Conservation (phyloP, 2,888 invertebrate species). For the Callinectes sapidus region DNA sequence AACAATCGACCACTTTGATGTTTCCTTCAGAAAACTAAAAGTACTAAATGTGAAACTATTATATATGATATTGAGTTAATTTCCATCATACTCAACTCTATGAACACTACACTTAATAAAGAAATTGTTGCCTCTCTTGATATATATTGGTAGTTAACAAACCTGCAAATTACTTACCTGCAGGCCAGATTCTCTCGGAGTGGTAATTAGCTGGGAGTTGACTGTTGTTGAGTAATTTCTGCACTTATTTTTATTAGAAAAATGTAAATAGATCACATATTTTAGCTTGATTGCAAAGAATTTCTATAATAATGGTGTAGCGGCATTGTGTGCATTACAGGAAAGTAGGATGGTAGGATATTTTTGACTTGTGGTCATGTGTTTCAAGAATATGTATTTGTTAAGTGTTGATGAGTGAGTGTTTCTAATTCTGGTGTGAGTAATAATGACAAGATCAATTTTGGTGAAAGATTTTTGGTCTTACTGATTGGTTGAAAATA, state of each 20-base stretch:
- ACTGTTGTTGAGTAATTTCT: background rate
- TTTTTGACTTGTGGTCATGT: background rate
- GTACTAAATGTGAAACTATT: too few relatives aligned
- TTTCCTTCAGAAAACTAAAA: too few relatives aligned
- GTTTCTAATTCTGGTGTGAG: too few relatives aligned
- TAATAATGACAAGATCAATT: too few relatives aligned
- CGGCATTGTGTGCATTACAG: background rate
- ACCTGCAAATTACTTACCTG: too few relatives aligned
- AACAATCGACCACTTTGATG: too few relatives aligned
- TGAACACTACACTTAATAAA: too few relatives aligned
- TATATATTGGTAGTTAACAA: too few relatives aligned
- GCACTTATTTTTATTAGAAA: background rate
- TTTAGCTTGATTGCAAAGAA: background rate
- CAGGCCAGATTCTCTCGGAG: background rate
- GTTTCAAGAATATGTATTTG: too few relatives aligned
- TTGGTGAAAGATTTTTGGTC: background rate
- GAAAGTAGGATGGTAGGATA: background rate
- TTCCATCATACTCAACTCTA: too few relatives aligned
- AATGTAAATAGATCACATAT: background rate
- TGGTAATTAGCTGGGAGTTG: constrained; percentile 14
- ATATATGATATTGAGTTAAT: too few relatives aligned
- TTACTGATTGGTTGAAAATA: background rate
- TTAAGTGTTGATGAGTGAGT: background rate
- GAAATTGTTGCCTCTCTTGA: too few relatives aligned
- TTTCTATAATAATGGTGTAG: background rate